Evolutionary conservation across 2,797 vertebrate genomes (phyloP).

Genomic region (Helostoma temminkii): DNA sequence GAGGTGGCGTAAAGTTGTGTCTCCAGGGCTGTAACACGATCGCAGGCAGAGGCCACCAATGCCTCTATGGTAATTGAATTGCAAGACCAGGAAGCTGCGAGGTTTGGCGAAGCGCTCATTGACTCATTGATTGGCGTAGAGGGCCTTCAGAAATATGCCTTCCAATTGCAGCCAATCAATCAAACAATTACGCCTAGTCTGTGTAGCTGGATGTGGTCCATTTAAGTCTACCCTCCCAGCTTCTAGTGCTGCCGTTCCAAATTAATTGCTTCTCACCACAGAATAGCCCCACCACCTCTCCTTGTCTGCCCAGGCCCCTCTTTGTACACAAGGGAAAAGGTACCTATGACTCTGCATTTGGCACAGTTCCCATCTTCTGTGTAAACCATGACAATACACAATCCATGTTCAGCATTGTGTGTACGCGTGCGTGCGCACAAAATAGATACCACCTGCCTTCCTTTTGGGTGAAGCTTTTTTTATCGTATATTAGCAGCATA

Average conservation of each 20-base stretch:
- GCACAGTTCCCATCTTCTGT: conserved; percentile 29
- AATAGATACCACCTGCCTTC: conserved; percentile 15
- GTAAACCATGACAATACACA: conserved; percentile 30
- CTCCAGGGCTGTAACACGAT: conserved; percentile 74
- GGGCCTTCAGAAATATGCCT: conserved; percentile 81
- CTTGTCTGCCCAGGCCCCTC: conserved; percentile 21
- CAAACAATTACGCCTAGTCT: conserved; percentile 83
- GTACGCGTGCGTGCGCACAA: neutral
- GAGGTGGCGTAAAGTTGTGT: conserved; percentile 34
- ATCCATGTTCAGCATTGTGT: conserved; percentile 22
- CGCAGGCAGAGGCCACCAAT: conserved; percentile 67
- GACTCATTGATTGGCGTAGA: conserved; percentile 82
- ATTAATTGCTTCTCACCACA: conserved; percentile 78
- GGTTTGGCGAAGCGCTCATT: conserved; percentile 78
- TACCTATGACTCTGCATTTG: conserved; percentile 59
- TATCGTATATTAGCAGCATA: conserved; percentile 22
- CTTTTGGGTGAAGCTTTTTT: conserved; percentile 21
- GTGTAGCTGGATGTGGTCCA: conserved; percentile 71
- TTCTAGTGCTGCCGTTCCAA: conserved; percentile 54
- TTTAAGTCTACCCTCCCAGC: conserved; percentile 74
- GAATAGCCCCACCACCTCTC: conserved; percentile 31
- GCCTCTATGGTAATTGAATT: conserved; percentile 80
- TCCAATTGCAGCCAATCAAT: conserved; percentile 81
- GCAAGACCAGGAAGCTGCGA: conserved; percentile 66
- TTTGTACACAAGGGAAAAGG: conserved; percentile 35